Base-by-base conservation (phyloP, 2,113 vertebrate genomes). In the Scomber colias region DNA sequence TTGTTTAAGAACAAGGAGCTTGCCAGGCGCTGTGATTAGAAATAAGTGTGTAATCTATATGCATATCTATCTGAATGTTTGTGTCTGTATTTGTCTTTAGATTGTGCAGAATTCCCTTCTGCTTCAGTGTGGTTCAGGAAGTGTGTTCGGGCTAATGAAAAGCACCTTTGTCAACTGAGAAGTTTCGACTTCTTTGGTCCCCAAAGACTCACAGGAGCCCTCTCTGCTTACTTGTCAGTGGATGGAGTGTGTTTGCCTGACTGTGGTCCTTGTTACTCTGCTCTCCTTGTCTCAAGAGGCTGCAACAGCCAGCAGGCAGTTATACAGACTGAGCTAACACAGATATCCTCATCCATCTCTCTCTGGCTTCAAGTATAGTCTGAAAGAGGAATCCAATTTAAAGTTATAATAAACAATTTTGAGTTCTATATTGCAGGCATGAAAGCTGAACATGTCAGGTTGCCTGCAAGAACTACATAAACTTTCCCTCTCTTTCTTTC, bases 101-200 rank as follows among this genome's bases (percentile, higher is more conserved):
- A 27, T 31, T 51, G 27, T 71, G 35, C n/a, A 21, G 16, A 30
- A 30, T 59, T 50, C 54, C 76, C n/a, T 15, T 68, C 30, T 75
- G 45, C 73, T 68, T 30, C n/a, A 16, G 31, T 56, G 30, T 69
- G 74, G 64, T 56, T 48, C n/a, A 71, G 66, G 54, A 77, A 59
- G 54, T 79, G 76, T 75, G 63, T 75, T 56, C 57, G 24, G 31
- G 71, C 13, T 85, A 51, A 87, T 91, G 75, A 88, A 90, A 84
- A 77, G 81, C 75, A 83, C 80, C 82, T 88, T 91, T 89, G 83
- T 87, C 61, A 88, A 53, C 62, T 70, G 71, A 89, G 83, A 85
- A 73, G 80, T 71, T 87, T 35, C 31, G 59, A 15, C 14, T 71
- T 35, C 50, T 13, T 45, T 17, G 44, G 55, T 68, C 75, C 71